Evolutionary conservation across 2,797 vertebrate species (phyloP).

Genomic region (Iguana delicatissima): DNA sequence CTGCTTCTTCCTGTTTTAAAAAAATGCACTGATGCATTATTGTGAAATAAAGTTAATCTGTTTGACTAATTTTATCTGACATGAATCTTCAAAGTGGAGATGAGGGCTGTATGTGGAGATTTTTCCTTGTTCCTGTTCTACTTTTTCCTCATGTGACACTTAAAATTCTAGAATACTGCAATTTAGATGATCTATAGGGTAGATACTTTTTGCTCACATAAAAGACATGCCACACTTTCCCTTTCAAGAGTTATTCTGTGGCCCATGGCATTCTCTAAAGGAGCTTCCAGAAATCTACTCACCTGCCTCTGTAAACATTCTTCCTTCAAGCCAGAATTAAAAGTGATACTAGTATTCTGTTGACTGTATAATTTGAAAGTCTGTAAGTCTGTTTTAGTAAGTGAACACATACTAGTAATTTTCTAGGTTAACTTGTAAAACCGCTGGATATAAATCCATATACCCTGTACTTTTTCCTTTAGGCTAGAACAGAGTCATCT

Average conservation of each 20-base stretch:
- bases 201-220: background rate
- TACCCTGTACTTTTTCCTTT: background rate
- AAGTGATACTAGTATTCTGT: background rate
- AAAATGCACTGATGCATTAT: slow-evolving; percentile 72
- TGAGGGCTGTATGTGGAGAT: background rate
- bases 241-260: background rate
- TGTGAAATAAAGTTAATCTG: slow-evolving; percentile 65
- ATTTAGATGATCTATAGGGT: background rate
- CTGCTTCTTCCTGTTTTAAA: slow-evolving; percentile 65
- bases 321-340: background rate
- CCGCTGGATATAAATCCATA: background rate
- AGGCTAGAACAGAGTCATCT: background rate
- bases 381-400: background rate
- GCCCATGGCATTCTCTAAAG: too few relatives aligned
- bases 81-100: too few relatives aligned
- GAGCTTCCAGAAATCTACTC: background rate
- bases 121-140: background rate
- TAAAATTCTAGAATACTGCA: background rate
- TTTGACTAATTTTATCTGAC: slow-evolving; percentile 65
- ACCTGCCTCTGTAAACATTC: background rate
- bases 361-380: background rate
- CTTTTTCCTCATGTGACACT: background rate
- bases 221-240: too few relatives aligned
- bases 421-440: background rate
- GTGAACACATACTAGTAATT: too few relatives aligned